Conservation (phyloP, 2,797 vertebrate genomes). For the Enteromius viviparus region DNA sequence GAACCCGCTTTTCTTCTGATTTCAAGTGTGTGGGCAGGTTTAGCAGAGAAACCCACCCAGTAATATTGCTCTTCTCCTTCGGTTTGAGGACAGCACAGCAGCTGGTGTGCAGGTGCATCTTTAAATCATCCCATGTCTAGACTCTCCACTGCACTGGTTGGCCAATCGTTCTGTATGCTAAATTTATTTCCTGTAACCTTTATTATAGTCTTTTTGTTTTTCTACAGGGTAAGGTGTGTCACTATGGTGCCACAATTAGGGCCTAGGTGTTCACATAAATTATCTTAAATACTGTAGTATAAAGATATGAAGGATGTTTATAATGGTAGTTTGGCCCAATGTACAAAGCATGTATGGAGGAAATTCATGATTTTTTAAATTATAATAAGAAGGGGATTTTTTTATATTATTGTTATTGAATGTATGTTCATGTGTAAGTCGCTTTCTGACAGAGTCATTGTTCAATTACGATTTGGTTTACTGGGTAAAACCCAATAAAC, state of each 20-base stretch:
- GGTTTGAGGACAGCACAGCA: conserved; percentile 9
- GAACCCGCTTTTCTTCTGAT: not conserved
- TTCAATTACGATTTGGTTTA: not conserved
- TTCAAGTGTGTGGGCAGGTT: not conserved
- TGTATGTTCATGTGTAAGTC: not conserved
- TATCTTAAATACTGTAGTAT: not conserved
- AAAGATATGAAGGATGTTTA: not conserved
- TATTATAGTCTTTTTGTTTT: conserved; percentile 5
- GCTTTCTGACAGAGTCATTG: not conserved
- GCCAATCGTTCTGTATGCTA: conserved; percentile 6
- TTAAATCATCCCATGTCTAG: conserved; percentile 48
- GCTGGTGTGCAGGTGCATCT: conserved; percentile 51
- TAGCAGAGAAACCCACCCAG: not conserved
- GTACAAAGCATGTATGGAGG: not conserved
- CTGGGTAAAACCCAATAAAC: not conserved
- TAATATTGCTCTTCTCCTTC: conserved; percentile 12
- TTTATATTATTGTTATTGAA: not conserved
- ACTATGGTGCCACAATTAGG: not conserved
- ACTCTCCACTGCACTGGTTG: not conserved
- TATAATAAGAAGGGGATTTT: not conserved
- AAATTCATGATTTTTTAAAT: not conserved
- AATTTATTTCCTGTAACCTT: conserved; percentile 34
- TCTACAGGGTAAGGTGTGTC: not conserved
- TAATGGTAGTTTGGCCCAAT: not conserved
- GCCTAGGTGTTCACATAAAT: not conserved